Evolutionary conservation across 2,113 vertebrate genomes (phyloP).

Genomic region (Malurus cyaneus): DNA sequence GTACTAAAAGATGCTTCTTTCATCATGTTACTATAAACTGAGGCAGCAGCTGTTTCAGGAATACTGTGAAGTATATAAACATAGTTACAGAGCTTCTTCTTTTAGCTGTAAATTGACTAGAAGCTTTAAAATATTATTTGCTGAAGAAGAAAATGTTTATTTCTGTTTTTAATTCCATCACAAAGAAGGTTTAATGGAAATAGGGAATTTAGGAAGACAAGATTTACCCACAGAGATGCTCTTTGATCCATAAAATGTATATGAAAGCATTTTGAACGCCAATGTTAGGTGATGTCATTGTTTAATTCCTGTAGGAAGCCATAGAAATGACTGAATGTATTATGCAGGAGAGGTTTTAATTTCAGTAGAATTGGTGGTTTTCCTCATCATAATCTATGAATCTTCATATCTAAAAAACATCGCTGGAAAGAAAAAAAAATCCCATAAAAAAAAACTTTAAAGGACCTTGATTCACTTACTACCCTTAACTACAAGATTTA

Average conservation of each 20-base stretch:
- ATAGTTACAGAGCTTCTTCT: background rate
- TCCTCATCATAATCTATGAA: background rate
- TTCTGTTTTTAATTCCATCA: background rate
- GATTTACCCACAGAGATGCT: background rate
- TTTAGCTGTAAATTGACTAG: background rate
- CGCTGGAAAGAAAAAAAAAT: background rate
- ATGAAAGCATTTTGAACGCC: background rate
- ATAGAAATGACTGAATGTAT: background rate
- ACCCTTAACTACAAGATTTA: background rate
- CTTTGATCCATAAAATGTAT: conserved; percentile 24
- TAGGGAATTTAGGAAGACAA: background rate
- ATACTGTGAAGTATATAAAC: background rate
- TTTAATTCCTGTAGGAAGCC: background rate
- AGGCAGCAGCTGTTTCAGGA: background rate
- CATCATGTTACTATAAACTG: background rate
- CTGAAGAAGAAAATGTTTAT: background rate
- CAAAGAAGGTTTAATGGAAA: background rate
- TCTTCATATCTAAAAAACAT: background rate
- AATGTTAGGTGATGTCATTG: background rate
- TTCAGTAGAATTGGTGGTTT: background rate
- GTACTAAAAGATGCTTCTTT: background rate
- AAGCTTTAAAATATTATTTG: background rate
- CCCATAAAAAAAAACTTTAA: background rate
- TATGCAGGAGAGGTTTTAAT: background rate
- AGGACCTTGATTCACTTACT: background rate